Evolutionary conservation across 1,140 invertebrate genomes (phyloP).

Genomic region (Aphaenogaster rudis): DNA sequence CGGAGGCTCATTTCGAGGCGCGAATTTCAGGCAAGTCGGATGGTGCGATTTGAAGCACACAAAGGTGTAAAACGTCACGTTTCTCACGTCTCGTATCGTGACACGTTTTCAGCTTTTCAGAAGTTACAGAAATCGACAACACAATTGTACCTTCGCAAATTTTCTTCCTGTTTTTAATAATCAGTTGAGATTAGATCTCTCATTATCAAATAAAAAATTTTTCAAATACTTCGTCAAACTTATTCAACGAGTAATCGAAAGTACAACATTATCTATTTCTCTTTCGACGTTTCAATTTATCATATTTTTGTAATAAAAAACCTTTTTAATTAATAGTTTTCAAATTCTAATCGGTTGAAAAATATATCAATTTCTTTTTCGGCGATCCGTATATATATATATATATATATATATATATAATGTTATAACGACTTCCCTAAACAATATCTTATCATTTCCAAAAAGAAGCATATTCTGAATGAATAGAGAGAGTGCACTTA

Average conservation of each 20-base stretch:
- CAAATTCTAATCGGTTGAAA: background rate
- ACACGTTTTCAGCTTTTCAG: background rate
- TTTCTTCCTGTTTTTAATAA: background rate
- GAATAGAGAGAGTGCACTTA: background rate
- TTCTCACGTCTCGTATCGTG: background rate
- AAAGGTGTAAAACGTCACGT: slow-evolving; percentile 16
- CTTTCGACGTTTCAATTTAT: background rate
- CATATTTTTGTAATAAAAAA: background rate
- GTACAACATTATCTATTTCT: background rate
- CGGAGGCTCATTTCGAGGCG: background rate
- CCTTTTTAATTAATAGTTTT: background rate
- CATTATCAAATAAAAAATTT: background rate
- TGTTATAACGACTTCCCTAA: background rate
- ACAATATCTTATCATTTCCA: background rate
- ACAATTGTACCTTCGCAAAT: background rate
- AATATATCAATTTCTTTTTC: background rate
- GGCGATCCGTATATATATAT: too few species aligned
- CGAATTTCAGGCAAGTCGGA: background rate
- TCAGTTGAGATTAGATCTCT: background rate
- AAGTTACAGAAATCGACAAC: slow-evolving; percentile 1
- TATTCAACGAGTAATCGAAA: background rate
- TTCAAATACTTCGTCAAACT: background rate
- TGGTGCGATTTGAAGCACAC: background rate
- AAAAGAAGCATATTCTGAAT: background rate
- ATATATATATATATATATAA: background rate